Conservation (phyloP, 2,888 invertebrate genomes). For the Paralinhomoeus sp. region DNA sequence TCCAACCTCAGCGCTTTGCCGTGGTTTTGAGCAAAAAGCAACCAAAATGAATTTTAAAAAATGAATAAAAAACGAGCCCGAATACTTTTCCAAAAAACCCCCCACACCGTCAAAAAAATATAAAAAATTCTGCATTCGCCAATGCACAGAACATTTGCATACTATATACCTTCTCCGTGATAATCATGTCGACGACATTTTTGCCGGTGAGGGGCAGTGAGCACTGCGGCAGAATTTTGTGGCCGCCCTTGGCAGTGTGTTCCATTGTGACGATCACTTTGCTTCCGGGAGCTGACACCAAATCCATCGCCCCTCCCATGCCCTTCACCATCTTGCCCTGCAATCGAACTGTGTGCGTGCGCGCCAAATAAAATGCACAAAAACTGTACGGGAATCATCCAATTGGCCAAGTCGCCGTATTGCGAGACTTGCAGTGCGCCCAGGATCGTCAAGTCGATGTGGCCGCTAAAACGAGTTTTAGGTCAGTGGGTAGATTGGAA, state of each 20-base stretch:
- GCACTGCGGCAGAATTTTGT: conserved; percentile 65
- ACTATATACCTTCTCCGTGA: conserved; percentile 62
- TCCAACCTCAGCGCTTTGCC: no score
- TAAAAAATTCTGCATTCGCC: not conserved
- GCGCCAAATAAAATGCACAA: not conserved
- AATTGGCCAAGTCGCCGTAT: conserved; percentile 87
- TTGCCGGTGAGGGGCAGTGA: conserved; percentile 76
- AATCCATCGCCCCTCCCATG: conserved; percentile 99
- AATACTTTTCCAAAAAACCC: no score
- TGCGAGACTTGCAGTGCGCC: conserved; percentile 96
- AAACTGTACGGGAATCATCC: conserved; percentile 78
- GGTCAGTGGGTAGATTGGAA: no score
- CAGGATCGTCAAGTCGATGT: conserved; percentile 76
- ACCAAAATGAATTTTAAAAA: no score
- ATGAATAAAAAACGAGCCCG: no score
- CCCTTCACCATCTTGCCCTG: conserved; percentile 89
- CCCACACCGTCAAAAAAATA: no score
- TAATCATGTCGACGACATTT: conserved; percentile 75
- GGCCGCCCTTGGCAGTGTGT: conserved; percentile 17
- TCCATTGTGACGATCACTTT: conserved; percentile 86
- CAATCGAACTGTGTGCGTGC: no score
- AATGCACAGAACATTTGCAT: no score
- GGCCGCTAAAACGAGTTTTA: conserved; percentile 54
- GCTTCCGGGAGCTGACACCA: conserved; percentile 48
- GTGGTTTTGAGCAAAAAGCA: no score